Percentiles rank a stretch among this genome's conserved stretches.
These are phyloP conservation scores for Drosophila varians DNA, from an alignment of 1,140 invertebrate genomes.

Conservation along the genomic window DNA sequence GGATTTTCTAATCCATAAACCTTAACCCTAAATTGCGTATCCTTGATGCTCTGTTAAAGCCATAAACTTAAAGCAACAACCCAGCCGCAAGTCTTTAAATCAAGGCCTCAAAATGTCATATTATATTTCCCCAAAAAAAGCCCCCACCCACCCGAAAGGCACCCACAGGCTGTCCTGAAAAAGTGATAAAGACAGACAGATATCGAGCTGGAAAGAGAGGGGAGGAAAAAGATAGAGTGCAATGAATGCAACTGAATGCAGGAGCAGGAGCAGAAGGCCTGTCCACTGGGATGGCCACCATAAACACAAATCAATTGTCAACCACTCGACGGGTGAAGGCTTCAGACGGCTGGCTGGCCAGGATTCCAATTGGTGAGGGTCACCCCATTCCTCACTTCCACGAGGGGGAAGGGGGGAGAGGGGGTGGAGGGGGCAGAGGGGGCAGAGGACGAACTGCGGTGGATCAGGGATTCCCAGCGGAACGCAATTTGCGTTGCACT, in stretches of 20 bases:
- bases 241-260: constrained; percentile 8
- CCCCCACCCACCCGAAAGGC: background rate
- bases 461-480: constrained; percentile 40
- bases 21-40: background rate
- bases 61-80: constrained; percentile 22
- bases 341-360: constrained; percentile 47
- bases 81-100: constrained; percentile 73
- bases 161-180: no score
- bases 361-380: constrained; percentile 20
- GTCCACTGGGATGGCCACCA: constrained; percentile 56
- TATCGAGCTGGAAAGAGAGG: no score
- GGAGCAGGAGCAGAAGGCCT: background rate
- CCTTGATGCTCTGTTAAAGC: background rate
- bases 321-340: constrained; percentile 62
- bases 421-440: background rate
- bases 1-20: background rate
- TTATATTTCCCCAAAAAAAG: constrained; percentile 49
- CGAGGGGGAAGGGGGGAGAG: background rate
- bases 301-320: constrained; percentile 81
- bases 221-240: background rate
- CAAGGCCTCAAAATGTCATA: constrained; percentile 68
- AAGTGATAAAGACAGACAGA: background rate
- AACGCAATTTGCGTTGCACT: constrained; percentile 80
- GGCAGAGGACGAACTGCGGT: background rate
- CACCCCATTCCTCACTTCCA: background rate